Evolutionary conservation across 2,113 vertebrate genomes (phyloP).

Genomic region (Leucosticte australis): DNA sequence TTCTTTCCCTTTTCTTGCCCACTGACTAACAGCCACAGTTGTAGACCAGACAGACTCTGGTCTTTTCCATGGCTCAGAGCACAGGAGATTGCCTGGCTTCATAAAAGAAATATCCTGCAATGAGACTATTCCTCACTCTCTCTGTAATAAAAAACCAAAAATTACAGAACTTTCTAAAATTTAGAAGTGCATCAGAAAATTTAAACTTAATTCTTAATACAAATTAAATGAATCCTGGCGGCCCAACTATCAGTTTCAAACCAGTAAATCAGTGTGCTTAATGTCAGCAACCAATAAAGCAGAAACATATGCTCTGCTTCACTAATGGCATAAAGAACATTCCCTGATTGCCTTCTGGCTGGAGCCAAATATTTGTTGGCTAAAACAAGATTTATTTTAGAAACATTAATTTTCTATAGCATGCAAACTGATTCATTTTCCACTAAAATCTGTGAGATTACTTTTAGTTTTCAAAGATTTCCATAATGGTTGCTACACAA

Average conservation of each 20-base stretch:
- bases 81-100: not conserved
- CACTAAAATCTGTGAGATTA: slow-evolving; percentile 47
- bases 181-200: not conserved
- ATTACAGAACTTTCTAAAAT: not conserved
- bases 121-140: not conserved
- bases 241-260: slow-evolving; percentile 14
- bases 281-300: slow-evolving; percentile 43
- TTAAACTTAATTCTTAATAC: slow-evolving; percentile 5
- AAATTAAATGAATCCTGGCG: not conserved
- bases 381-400: slow-evolving; percentile 61
- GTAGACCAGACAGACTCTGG: not conserved
- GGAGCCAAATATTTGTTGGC: slow-evolving; percentile 54
- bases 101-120: not conserved
- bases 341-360: slow-evolving; percentile 27
- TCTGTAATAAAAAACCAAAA: not conserved
- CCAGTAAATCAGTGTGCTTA: slow-evolving; percentile 36
- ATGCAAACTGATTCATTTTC: slow-evolving; percentile 53
- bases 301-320: slow-evolving; percentile 60
- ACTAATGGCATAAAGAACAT: slow-evolving; percentile 48
- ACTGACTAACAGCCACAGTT: not conserved
- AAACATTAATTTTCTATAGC: slow-evolving; percentile 49
- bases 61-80: not conserved
- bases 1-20: not conserved
- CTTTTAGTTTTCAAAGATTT: slow-evolving; percentile 39
- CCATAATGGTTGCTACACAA: slow-evolving; percentile 44